Conservation (phyloP, 2,888 invertebrate genomes). For the Pollenia angustigena region DNA sequence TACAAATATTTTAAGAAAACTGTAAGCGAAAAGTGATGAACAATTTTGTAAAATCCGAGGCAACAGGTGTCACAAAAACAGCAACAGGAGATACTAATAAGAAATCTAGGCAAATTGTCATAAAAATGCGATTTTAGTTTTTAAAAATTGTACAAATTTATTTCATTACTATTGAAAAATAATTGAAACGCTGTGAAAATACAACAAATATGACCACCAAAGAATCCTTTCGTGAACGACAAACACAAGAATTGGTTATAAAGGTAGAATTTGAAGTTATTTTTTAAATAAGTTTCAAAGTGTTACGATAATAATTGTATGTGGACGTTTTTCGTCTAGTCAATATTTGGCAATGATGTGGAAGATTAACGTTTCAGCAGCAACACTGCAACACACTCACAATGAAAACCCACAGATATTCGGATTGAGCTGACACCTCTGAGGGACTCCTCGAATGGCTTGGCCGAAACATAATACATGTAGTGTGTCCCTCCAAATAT, state of each 20-base stretch:
- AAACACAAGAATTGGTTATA: slow-evolving; percentile 93
- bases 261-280: slow-evolving; percentile 86
- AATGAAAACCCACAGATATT: slow-evolving; percentile 91
- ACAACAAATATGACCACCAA: slow-evolving; percentile 75
- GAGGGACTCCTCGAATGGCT: slow-evolving; percentile 88
- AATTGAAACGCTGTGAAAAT: neutral
- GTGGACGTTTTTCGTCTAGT: slow-evolving; percentile 84
- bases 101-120: slow-evolving; percentile 4
- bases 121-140: neutral
- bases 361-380: slow-evolving; percentile 87
- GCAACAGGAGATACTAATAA: slow-evolving; percentile 34
- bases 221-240: slow-evolving; percentile 91
- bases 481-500: slow-evolving; percentile 90
- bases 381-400: slow-evolving; percentile 84
- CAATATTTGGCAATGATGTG: slow-evolving; percentile 90
- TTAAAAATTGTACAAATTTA: neutral
- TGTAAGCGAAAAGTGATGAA: slow-evolving; percentile 49
- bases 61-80: slow-evolving; percentile 56
- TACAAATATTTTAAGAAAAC: slow-evolving; percentile 7
- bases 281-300: neutral
- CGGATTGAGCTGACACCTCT: slow-evolving; percentile 90
- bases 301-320: neutral
- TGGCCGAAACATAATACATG: slow-evolving; percentile 87
- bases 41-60: slow-evolving; percentile 30
- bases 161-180: slow-evolving; percentile 42